A percentile compares a stretch with the other conserved stretches of the same genome.
These are phyloP conservation scores for Megaleporinus macrocephalus DNA, from an alignment of 2,113 vertebrate genomes.

Conservation along the genomic window DNA sequence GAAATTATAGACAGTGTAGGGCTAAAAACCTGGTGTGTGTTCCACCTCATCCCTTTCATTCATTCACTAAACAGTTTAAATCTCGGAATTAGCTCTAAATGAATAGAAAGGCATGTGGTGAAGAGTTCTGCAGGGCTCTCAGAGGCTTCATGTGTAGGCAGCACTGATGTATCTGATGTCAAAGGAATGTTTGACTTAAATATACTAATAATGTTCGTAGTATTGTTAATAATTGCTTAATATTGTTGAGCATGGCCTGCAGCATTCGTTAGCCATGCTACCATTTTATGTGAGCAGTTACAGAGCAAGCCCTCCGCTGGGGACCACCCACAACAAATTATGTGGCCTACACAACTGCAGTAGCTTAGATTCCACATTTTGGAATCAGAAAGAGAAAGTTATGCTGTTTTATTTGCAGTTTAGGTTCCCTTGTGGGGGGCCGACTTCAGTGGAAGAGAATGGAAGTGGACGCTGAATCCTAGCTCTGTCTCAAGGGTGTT, in stretches of 20 bases:
- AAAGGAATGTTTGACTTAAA: neutral
- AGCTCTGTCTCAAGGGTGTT: slow-evolving; percentile 19
- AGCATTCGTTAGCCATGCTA: neutral
- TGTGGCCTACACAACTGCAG: neutral
- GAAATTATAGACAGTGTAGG: slow-evolving; percentile 52
- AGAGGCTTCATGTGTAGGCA: neutral
- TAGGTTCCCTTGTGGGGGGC: neutral
- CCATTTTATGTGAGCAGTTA: neutral
- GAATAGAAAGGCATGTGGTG: slow-evolving; percentile 17
- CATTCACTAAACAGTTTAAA: neutral
- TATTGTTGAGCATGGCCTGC: no score
- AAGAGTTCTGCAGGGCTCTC: neutral
- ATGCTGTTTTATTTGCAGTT: neutral
- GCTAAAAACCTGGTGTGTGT: slow-evolving; percentile 28
- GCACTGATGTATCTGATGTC: neutral
- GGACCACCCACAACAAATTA: neutral
- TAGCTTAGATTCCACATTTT: neutral
- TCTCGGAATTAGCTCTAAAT: slow-evolving; percentile 23
- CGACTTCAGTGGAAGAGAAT: neutral
- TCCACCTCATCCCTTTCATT: slow-evolving; percentile 23
- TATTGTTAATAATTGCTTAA: no score
- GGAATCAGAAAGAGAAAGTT: neutral
- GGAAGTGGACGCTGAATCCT: neutral
- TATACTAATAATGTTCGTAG: neutral
- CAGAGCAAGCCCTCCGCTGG: neutral